A percentile compares a stretch with the other conserved stretches of the same genome.
Evolutionary conservation across 2,797 vertebrate genomes (phyloP).

Genomic region (Geotria australis): DNA sequence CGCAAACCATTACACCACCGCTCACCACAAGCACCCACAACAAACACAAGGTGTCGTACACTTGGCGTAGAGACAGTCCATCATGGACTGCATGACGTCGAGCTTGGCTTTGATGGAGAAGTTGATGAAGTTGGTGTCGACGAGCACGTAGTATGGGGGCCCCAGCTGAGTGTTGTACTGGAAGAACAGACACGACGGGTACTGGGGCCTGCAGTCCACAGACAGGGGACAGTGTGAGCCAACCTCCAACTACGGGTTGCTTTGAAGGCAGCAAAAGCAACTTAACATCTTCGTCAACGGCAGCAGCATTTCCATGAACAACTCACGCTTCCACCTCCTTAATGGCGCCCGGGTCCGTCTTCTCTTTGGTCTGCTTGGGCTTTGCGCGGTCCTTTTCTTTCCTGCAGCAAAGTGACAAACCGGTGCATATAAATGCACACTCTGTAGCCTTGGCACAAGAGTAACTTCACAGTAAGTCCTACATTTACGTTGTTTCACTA

Average conservation of each 20-base stretch:
- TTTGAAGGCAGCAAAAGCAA: too few relatives aligned
- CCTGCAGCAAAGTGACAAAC: conserved; percentile 12
- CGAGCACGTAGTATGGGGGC: conserved; percentile 67
- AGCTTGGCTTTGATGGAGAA: conserved; percentile 96
- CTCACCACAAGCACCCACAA: not conserved
- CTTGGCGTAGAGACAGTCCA: conserved; percentile 94
- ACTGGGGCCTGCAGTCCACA: conserved; percentile 26
- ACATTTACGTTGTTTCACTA: too few relatives aligned
- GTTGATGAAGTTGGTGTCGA: conserved; percentile 96
- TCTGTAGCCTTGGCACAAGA: too few relatives aligned
- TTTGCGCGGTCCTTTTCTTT: conserved; percentile 54
- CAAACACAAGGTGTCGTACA: conserved; percentile 27
- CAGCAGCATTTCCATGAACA: too few relatives aligned
- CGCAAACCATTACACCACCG: too few relatives aligned
- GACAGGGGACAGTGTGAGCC: not conserved
- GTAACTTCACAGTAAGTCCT: too few relatives aligned
- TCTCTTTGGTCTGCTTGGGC: conserved; percentile 21
- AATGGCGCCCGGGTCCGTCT: conserved; percentile 40
- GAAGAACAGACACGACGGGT: conserved; percentile 85
- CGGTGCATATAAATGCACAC: too few relatives aligned
- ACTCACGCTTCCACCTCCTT: conserved; percentile 70
- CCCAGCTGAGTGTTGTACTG: conserved; percentile 93
- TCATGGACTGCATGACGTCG: conserved; percentile 90
- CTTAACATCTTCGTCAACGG: not conserved
- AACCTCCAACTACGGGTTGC: not conserved